Evolutionary conservation across 2,888 invertebrate species (phyloP).

Genomic region (Macrosiphum euphorbiae): DNA sequence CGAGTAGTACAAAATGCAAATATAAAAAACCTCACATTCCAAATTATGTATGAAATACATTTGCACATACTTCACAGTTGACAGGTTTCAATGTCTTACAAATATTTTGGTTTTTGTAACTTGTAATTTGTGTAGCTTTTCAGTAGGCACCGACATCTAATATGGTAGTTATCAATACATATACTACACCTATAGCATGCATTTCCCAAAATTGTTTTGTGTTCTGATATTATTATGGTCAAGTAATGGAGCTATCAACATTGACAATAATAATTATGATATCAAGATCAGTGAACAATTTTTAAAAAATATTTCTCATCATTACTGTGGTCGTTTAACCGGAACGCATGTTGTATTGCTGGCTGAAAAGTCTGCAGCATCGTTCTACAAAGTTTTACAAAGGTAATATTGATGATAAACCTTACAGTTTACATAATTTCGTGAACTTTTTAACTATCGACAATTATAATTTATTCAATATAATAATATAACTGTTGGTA

Average conservation of each 20-base stretch:
- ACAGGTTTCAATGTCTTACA: background rate
- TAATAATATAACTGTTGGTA: background rate
- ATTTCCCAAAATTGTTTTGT: background rate
- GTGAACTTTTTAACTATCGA: background rate
- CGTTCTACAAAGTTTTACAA: constrained; percentile 33
- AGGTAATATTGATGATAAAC: background rate
- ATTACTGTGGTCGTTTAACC: constrained; percentile 13
- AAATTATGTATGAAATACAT: background rate
- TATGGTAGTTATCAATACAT: background rate
- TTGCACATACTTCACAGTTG: background rate
- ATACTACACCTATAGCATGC: background rate
- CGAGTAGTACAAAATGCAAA: background rate
- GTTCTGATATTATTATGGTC: background rate
- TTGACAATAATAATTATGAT: background rate
- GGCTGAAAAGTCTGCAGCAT: background rate
- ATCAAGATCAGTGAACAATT: background rate
- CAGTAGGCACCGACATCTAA: background rate
- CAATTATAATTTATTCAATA: background rate
- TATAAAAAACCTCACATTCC: background rate
- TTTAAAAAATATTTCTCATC: constrained; percentile 37
- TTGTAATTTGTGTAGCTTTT: background rate
- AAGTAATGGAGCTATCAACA: background rate
- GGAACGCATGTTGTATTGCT: constrained; percentile 42
- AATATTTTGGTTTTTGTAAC: background rate
- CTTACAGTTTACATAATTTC: background rate